Evolutionary conservation across 37 sponge, comb jelly and placozoan genomes (phyloP).

Genomic region (Cladorhizidae sp.): DNA sequence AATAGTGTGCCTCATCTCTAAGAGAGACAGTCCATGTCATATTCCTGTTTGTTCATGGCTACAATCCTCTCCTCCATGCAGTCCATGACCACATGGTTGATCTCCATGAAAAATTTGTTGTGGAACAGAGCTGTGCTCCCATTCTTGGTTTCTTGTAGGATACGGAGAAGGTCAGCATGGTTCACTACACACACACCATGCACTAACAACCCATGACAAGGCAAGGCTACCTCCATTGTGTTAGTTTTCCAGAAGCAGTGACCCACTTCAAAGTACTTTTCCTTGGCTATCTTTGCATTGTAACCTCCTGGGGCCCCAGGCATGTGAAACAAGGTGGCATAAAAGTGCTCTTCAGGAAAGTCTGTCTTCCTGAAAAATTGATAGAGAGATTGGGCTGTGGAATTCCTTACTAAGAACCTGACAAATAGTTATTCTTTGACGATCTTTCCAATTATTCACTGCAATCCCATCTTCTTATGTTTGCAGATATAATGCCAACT

Average conservation of each 20-base stretch:
- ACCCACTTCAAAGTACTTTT: slow-evolving; percentile 1
- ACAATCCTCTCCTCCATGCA: slow-evolving; percentile 46
- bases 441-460: too few relatives aligned
- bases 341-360: slow-evolving; percentile 19
- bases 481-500: too few relatives aligned
- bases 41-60: slow-evolving; percentile 26
- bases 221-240: background rate
- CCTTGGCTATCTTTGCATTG: background rate
- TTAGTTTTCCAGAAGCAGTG: background rate
- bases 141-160: background rate
- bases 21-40: slow-evolving; percentile 30
- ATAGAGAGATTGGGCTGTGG: background rate
- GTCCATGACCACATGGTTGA: slow-evolving; percentile 48
- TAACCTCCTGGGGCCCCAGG: slow-evolving; percentile 17
- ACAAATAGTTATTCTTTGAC: too few relatives aligned
- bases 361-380: background rate
- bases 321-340: slow-evolving; percentile 2
- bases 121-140: slow-evolving; percentile 16
- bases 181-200: slow-evolving; percentile 12
- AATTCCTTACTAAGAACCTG: background rate
- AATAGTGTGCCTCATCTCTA: too few relatives aligned
- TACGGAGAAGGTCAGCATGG: background rate
- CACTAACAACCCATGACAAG: slow-evolving; percentile 13
- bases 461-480: too few relatives aligned
- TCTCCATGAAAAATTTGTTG: slow-evolving; percentile 51